A percentile compares a stretch with the other conserved stretches of the same genome.
These are phyloP conservation scores for Glaucomys volans DNA, from an alignment of 2,113 vertebrate genomes.

Conservation along the genomic window DNA sequence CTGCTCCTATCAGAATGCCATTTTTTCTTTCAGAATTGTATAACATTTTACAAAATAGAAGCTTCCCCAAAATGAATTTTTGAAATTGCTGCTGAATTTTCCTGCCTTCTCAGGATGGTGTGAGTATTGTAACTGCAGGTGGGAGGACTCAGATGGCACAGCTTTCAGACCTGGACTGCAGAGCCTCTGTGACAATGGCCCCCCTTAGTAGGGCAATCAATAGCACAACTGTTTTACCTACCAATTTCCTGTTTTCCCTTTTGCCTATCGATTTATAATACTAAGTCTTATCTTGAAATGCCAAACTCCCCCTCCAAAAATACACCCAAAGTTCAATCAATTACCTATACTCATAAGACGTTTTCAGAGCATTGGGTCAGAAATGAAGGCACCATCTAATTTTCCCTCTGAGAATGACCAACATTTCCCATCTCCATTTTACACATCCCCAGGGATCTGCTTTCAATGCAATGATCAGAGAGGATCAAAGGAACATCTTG, in stretches of 20 bases:
- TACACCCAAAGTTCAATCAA: not conserved
- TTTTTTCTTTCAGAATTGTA: not conserved
- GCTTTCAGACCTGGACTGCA: not conserved
- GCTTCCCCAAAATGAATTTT: not conserved
- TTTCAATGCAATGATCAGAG: not conserved
- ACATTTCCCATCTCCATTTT: not conserved
- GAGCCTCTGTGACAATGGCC: not conserved
- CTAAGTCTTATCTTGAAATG: not conserved
- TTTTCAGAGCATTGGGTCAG: not conserved
- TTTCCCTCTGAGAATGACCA: not conserved
- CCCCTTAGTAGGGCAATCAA: not conserved
- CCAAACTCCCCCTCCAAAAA: not conserved
- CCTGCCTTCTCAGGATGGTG: not conserved
- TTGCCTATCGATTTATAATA: not conserved
- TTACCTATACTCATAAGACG: not conserved
- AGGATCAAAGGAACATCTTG: not conserved
- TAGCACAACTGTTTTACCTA: not conserved
- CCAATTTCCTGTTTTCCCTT: not conserved
- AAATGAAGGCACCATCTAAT: not conserved
- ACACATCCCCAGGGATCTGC: not conserved
- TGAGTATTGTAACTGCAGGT: not conserved
- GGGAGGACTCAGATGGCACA: not conserved
- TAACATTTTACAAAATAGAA: not conserved
- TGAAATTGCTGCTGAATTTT: not conserved
- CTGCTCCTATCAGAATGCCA: not conserved